Percentiles rank a stretch among this genome's conserved stretches.
Evolutionary conservation across 2,888 invertebrate genomes (phyloP).

Genomic region (Caradrina kadenii): DNA sequence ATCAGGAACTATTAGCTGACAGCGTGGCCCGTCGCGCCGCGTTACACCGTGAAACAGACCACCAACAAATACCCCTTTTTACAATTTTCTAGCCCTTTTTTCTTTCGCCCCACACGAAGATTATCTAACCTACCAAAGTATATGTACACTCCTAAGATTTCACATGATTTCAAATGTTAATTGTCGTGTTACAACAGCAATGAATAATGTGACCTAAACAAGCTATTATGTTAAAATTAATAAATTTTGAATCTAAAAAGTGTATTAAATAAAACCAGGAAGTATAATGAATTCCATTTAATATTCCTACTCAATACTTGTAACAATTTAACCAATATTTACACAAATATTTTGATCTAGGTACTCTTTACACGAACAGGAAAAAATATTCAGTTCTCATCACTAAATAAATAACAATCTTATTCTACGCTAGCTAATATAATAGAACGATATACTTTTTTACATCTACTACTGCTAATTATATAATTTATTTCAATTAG

Average conservation of each 20-base stretch:
- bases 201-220: background rate
- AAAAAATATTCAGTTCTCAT: conserved; percentile 74
- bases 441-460: conserved; percentile 70
- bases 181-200: background rate
- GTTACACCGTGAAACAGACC: conserved; percentile 88
- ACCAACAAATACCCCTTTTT: conserved; percentile 83
- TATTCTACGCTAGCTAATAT: conserved; percentile 61
- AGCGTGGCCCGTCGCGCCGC: conserved; percentile 80
- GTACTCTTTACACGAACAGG: conserved; percentile 73
- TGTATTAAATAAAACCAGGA: conserved; percentile 62
- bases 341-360: conserved; percentile 76
- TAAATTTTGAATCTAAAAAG: background rate
- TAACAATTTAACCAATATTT: conserved; percentile 87
- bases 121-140: conserved; percentile 28
- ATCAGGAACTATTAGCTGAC: conserved; percentile 86
- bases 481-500: conserved; percentile 34
- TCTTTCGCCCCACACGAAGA: conserved; percentile 82
- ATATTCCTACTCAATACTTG: conserved; percentile 78
- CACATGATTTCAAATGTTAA: conserved; percentile 1
- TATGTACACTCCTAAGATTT: background rate
- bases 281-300: conserved; percentile 75
- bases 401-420: conserved; percentile 86
- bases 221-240: background rate
- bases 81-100: conserved; percentile 74
- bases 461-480: conserved; percentile 50